These are phyloP conservation scores for Calliphora vomitoria DNA, from an alignment of 2,888 invertebrate genomes.

Conservation along the genomic window DNA sequence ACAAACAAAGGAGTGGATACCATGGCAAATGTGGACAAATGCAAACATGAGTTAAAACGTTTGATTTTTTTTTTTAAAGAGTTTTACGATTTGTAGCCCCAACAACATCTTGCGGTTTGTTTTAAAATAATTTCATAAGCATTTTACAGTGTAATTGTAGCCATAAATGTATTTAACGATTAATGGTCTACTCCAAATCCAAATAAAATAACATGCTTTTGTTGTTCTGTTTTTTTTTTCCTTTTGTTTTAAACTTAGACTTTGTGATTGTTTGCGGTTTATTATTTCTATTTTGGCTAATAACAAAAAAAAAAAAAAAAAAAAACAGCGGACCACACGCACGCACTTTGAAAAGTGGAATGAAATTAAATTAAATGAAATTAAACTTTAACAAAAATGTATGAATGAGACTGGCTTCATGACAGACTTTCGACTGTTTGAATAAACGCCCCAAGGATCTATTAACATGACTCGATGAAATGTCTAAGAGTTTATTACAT, in stretches of 20 bases:
- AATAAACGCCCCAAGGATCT: conserved; percentile 69
- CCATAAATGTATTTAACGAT: conserved; percentile 83
- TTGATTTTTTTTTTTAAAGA: conserved; percentile 24
- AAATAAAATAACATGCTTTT: conserved; percentile 41
- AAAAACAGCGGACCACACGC: conserved; percentile 65
- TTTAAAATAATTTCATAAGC: conserved; percentile 51
- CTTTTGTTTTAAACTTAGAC: conserved; percentile 34
- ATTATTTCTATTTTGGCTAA: conserved; percentile 35
- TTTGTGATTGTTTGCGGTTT: conserved; percentile 54
- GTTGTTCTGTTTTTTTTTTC: conserved; percentile 3
- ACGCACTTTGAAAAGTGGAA: conserved; percentile 56
- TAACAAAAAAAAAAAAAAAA: conserved; percentile 20
- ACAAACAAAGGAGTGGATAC: background rate
- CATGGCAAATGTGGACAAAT: conserved; percentile 25
- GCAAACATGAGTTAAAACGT: conserved; percentile 23
- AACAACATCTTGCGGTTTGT: conserved; percentile 44
- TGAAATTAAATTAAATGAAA: conserved; percentile 48
- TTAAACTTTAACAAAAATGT: conserved; percentile 45
- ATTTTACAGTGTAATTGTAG: conserved; percentile 83
- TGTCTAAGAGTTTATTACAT: conserved; percentile 40
- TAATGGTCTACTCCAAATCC: conserved; percentile 75
- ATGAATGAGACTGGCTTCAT: conserved; percentile 9
- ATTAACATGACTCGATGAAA: conserved; percentile 51
- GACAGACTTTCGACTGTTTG: conserved; percentile 28
- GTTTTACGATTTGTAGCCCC: conserved; percentile 31